phyloP scores from a whole-genome alignment of 2,113 vertebrate genomes.

The Eleginops maclovinus region DNA sequence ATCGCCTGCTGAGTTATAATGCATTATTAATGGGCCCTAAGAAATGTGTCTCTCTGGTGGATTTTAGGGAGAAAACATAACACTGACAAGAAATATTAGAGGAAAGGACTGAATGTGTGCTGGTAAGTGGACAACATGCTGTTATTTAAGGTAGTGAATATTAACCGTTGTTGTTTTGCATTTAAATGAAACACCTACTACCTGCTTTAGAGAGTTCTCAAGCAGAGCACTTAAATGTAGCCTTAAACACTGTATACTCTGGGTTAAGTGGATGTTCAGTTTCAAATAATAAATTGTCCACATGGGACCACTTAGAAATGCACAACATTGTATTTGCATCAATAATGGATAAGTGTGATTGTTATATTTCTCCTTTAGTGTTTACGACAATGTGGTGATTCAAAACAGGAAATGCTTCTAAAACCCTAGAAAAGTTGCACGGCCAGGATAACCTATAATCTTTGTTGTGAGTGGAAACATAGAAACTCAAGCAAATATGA shows the following conservation, averaged over 20 bases:
- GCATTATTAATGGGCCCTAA: constrained; percentile 47
- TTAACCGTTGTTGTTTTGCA: constrained; percentile 13
- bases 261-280: constrained; percentile 53
- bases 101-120: background rate
- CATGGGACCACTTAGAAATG: constrained; percentile 45
- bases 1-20: constrained; percentile 41
- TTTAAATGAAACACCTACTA: constrained; percentile 48
- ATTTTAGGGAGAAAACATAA: constrained; percentile 29
- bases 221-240: constrained; percentile 32
- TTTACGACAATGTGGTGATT: constrained; percentile 18
- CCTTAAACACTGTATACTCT: constrained; percentile 22
- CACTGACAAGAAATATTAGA: constrained; percentile 27
- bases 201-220: constrained; percentile 24
- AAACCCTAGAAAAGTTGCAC: background rate
- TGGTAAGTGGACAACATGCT: background rate
- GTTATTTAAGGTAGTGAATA: constrained; percentile 18
- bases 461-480: constrained; percentile 7
- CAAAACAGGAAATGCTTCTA: background rate
- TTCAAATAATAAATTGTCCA: constrained; percentile 40
- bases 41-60: constrained; percentile 35
- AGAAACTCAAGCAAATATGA: background rate
- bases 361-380: constrained; percentile 29
- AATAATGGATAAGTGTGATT: constrained; percentile 21
- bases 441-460: constrained; percentile 14
- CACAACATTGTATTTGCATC: background rate